Percentiles rank a stretch among this genome's conserved stretches.
Conservation (phyloP, 1,140 invertebrate genomes). For the Drosophila tropicalis region DNA sequence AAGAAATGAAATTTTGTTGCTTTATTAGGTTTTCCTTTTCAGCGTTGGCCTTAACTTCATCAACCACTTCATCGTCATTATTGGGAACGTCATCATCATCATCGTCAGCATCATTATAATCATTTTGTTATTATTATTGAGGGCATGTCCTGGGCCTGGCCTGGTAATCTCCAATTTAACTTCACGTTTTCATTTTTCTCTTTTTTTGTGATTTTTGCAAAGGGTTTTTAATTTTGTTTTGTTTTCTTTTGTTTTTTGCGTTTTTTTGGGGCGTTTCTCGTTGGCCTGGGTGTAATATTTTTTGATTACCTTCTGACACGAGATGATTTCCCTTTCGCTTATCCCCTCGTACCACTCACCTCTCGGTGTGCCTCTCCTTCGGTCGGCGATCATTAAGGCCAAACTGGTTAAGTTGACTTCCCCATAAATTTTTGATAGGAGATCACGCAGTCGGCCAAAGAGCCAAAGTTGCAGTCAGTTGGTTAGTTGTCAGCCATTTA, state of each 20-base stretch:
- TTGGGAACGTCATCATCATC: slow-evolving; percentile 34
- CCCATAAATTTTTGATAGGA: slow-evolving; percentile 24
- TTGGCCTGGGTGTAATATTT: slow-evolving; percentile 64
- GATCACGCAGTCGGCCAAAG: slow-evolving; percentile 18
- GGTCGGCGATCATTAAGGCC: slow-evolving; percentile 8
- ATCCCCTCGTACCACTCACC: not conserved
- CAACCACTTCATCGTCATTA: slow-evolving; percentile 24
- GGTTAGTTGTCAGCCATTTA: slow-evolving; percentile 43
- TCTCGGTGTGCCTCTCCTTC: not conserved
- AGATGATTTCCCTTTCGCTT: slow-evolving; percentile 36
- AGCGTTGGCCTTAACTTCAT: slow-evolving; percentile 14
- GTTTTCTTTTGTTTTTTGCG: slow-evolving; percentile 31
- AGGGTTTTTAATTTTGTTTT: slow-evolving; percentile 30
- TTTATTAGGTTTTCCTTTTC: slow-evolving; percentile 70
- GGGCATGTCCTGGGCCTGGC: slow-evolving; percentile 52
- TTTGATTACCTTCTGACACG: slow-evolving; percentile 79
- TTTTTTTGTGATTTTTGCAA: slow-evolving; percentile 20
- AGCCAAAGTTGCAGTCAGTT: slow-evolving; percentile 9
- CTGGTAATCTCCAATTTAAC: slow-evolving; percentile 61
- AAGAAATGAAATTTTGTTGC: slow-evolving; percentile 82
- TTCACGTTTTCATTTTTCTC: slow-evolving; percentile 49
- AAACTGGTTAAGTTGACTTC: slow-evolving; percentile 12
- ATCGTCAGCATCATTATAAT: slow-evolving; percentile 45
- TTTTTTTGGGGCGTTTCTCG: slow-evolving; percentile 36
- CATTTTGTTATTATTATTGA: slow-evolving; percentile 48